Evolutionary conservation across 92 coral and sea anemone genomes (phyloP), one percentile per base, ranked within the genome.

Genomic region (Parazoanthus darwini): DNA sequence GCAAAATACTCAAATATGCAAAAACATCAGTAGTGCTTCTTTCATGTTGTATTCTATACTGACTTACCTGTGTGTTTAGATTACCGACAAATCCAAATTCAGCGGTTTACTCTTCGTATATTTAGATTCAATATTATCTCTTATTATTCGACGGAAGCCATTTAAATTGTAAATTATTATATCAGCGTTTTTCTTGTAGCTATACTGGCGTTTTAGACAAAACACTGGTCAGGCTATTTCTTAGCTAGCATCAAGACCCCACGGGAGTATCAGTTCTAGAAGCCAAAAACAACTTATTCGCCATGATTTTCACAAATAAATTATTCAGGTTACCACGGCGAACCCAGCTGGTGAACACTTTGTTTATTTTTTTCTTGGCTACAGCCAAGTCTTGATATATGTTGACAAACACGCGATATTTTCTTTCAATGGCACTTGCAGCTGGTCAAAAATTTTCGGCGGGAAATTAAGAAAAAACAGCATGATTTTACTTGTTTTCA

Each of bases 281-380:
- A 79, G 82, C 20, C 37, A 79, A 58, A 65, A 66, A 63, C 18
- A 79, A 13, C 80, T 16, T 79, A 15, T 79, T 50, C 42, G 51
- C 68, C 39, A 29, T 72, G 77, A 50, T 29, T 35, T 51, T 26
- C 10, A 54, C n/a, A n/a, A 51, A 79, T 79, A 46, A 79, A 79
- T 79, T 79, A 79, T 79, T 50, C 83, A 22, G 33, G 71, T 38
- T 8, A 20, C 73, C 26, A 81, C 43, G 85, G 73, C 3, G 48
- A 37, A 26, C 33, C 48, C 74, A 16, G 85, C 85, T 63, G 85
- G 85, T 81, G 85, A 37, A 59, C 26, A 20, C 23, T 5, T 56
- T 59, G 72, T 80, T 80, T 80, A 56, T n/a, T 35, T 50, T 29
- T 14, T 76, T 39, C 7, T 37, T 42, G 37, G 39, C 26, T 37